Evolutionary conservation across 2,113 vertebrate species (phyloP), one percentile per base, ranked within the genome.

Genomic region (Rhegmatorhina hoffmannsi): DNA sequence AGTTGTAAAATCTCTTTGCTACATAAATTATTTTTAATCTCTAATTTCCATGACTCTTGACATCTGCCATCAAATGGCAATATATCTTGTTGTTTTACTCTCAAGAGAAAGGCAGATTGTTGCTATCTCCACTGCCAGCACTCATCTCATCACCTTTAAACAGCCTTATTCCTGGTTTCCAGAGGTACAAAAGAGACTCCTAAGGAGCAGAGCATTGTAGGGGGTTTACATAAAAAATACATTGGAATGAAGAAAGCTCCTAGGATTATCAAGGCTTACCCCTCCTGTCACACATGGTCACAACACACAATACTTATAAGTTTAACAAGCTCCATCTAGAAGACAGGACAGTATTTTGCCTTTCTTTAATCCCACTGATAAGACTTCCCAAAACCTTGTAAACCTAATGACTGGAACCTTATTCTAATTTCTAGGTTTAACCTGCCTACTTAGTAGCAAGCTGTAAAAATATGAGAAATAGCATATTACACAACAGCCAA

Each of bases 21-120:
- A 84, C 76, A 84, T 78, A 96, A 93, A 90, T 84, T 75, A 93
- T 90, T 92, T 94, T 95, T 88, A 93, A 92, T 95, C 90, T 90
- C 40, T 78, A 87, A 90, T 94, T 97, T 93, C 88, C 62, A 72
- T 79, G 73, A 87, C 88, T 76, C 63, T 84, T 94, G 93, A 94
- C 90, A 96, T 92, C 79, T 95, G 85, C 88, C 60, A 90, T 92
- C 76, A 78, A 67, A 93, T 58, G n/a, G 58, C 19, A 75, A 77
- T 88, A 18, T 17, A 91, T 74, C 75, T 90, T 80, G 20, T 47
- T 91, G 56, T 13, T 91, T 93, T 56, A 82, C 64, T 46, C 76
- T 89, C 44, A 60, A 87, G 55, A 87, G 68, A 75, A 88, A 86
- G 86, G 69, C 92, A 96, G 86, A 89, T 46, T 83, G 56, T 70